Percentiles rank a stretch among this genome's conserved stretches.
phyloP scores from a whole-genome alignment of 2,113 vertebrate genomes.

The Pipra filicauda region DNA sequence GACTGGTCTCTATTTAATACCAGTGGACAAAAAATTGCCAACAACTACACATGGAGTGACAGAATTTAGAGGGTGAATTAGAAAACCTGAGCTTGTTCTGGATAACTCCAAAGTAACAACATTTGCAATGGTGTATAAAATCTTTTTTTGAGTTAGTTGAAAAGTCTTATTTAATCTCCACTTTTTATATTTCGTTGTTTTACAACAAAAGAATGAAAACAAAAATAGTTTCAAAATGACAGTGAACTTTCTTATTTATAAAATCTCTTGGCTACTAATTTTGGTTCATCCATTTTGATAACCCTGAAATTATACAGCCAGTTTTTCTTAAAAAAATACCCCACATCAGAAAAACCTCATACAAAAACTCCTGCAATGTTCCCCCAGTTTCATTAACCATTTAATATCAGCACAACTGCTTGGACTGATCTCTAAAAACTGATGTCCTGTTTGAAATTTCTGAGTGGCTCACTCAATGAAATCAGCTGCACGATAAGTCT shows the following conservation, averaged over 20 bases:
- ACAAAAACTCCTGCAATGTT: not conserved
- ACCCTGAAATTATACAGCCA: not conserved
- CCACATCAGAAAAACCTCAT: not conserved
- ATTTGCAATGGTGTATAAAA: not conserved
- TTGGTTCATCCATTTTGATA: not conserved
- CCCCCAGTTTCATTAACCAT: not conserved
- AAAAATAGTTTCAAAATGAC: not conserved
- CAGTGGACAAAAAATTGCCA: not conserved
- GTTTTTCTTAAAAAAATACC: not conserved
- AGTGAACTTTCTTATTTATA: not conserved
- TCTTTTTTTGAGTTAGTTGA: not conserved
- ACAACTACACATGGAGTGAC: not conserved
- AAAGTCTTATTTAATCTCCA: not conserved
- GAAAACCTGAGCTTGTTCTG: not conserved
- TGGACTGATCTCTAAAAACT: not conserved
- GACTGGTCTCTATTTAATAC: not conserved
- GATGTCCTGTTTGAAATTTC: not conserved
- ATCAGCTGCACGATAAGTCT: not conserved
- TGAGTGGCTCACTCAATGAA: not conserved
- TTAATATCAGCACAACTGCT: not conserved
- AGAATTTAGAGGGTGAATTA: not conserved
- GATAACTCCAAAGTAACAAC: not conserved
- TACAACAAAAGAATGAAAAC: not conserved
- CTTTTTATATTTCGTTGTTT: not conserved
- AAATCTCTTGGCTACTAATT: not conserved